Evolutionary conservation across 1,140 invertebrate species (phyloP), one percentile per base, ranked within the genome.

Genomic region (Drosophila serrata): DNA sequence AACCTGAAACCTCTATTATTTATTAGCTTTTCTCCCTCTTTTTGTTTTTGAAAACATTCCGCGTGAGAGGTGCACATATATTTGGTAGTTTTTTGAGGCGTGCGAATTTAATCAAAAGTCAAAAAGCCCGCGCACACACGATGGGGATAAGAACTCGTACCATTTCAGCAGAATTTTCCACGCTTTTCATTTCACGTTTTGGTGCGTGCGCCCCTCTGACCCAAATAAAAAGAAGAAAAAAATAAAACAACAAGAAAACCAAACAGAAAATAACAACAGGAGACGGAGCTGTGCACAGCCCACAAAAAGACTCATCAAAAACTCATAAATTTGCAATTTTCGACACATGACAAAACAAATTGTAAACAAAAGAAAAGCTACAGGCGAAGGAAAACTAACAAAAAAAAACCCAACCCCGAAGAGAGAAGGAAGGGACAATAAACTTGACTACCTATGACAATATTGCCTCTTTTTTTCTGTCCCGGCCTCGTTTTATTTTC

Each of bases 251-350:
- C 15, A 59, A 60, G n/a, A 59, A 60, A 22, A 15, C 12, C 46
- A 60, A 42, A 43, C 61, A 65, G 45, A 76, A 70, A 70, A 79
- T 65, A 67, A 35, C 31, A 67, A 40, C 22, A 67, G 22, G 42
- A 63, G 61, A 45, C 42, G 31, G 45, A 35, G 49, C 19, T 31
- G n/a, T 5, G 64, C 61, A 72, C 69, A 73, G 58, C 75, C 63
- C 82, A 86, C 82, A 87, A 87, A 87, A 87, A 87, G 79, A 79
- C 84, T 88, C 82, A 87, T 87, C 84, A 87, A 87, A 87, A 87
- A 87, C 84, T 88, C 84, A 88, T 88, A 88, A 88, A 88, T 88
- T 88, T 88, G 80, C 84, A 78, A 88, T 88, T 88, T 88, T 88
- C 84, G 80, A 88, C 84, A 88, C 84, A 88, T 88, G 84, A 88